Percentiles rank a stretch among this genome's conserved stretches.
Evolutionary conservation across 2,113 vertebrate genomes (phyloP).

Genomic region (Myrmecobius fasciatus): DNA sequence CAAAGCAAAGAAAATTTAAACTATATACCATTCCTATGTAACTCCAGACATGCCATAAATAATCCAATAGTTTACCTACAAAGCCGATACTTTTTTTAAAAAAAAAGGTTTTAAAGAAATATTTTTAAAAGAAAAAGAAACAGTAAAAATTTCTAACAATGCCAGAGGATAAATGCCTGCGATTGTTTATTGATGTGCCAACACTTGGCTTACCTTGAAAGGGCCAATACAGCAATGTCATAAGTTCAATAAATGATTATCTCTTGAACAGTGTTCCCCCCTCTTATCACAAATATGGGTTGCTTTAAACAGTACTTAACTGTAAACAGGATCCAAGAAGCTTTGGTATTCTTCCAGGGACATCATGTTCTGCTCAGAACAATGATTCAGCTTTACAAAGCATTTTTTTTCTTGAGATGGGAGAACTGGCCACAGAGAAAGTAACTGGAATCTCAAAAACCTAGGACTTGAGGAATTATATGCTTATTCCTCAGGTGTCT

Average conservation of each 20-base stretch:
- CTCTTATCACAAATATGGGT: conserved; percentile 47
- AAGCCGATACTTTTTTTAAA: neutral
- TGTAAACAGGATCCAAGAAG: conserved; percentile 44
- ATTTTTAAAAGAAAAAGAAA: conserved; percentile 34
- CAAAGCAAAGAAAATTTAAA: neutral
- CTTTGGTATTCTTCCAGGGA: conserved; percentile 51
- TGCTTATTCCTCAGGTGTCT: conserved; percentile 22
- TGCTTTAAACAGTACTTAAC: conserved; percentile 44
- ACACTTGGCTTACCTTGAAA: conserved; percentile 58
- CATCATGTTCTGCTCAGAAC: conserved; percentile 45
- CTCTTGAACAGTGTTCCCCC: conserved; percentile 33
- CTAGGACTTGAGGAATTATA: neutral
- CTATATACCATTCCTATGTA: neutral
- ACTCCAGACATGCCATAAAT: neutral
- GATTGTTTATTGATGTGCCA: conserved; percentile 32
- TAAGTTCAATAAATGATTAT: conserved; percentile 34
- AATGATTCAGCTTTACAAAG: conserved; percentile 33
- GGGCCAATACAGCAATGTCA: conserved; percentile 25
- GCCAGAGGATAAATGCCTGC: conserved; percentile 34
- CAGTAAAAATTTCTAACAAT: conserved; percentile 10
- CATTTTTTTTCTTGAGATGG: conserved; percentile 36
- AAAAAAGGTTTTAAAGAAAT: neutral
- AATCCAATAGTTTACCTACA: neutral
- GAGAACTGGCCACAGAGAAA: conserved; percentile 15
- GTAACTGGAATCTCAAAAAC: conserved; percentile 6